These are phyloP conservation scores for Calyptomena viridis DNA, from an alignment of 2,113 vertebrate genomes.

Conservation along the genomic window DNA sequence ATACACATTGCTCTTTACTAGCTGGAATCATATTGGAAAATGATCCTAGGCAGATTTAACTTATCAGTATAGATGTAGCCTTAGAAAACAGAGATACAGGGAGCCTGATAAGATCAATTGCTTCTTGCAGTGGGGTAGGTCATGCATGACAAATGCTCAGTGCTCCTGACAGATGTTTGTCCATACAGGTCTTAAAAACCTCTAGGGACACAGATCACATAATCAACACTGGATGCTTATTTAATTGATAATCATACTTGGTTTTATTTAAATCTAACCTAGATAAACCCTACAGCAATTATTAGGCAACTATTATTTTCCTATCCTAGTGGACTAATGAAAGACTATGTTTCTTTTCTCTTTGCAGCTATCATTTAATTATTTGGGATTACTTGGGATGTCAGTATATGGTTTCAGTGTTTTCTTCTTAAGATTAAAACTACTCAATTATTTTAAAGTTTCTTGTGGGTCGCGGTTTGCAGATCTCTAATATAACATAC, in stretches of 20 bases:
- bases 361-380: not conserved
- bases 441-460: not conserved
- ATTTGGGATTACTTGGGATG: not conserved
- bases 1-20: not conserved
- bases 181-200: not conserved
- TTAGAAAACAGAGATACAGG: not conserved
- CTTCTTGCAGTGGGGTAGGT: not conserved
- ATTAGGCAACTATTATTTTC: not conserved
- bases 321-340: not conserved
- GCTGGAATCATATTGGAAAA: not conserved
- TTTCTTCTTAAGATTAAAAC: not conserved
- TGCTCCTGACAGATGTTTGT: not conserved
- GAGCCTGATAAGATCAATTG: not conserved
- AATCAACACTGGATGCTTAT: not conserved
- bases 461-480: not conserved
- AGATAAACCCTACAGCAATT: not conserved
- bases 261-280: not conserved
- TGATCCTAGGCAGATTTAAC: not conserved
- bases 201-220: not conserved
- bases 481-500: not conserved
- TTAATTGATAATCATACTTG: not conserved
- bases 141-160: not conserved
- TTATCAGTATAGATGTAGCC: not conserved
- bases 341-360: not conserved
- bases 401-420: not conserved